Percentiles rank a stretch among this genome's conserved stretches.
Conservation (phyloP, 2,888 invertebrate species). For the Monoplex corrugatus region DNA sequence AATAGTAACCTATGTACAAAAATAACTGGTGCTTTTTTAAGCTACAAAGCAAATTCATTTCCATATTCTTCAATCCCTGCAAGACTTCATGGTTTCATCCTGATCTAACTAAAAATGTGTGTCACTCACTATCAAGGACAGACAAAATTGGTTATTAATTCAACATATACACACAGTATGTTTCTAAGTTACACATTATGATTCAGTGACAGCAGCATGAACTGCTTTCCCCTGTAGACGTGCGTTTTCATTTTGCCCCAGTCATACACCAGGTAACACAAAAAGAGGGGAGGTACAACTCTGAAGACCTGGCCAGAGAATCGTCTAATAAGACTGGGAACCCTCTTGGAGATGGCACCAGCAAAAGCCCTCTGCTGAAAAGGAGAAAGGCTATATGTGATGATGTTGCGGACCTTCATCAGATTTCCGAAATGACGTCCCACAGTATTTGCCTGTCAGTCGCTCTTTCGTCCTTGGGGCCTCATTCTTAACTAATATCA, state of each 20-base stretch:
- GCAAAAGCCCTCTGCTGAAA: constrained; percentile 94
- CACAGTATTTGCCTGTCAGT: constrained; percentile 65
- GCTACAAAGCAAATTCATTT: too few species aligned
- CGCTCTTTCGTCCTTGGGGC: too few species aligned
- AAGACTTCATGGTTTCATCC: too few species aligned
- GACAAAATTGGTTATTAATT: too few species aligned
- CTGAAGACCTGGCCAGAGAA: constrained; percentile 87
- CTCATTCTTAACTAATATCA: too few species aligned
- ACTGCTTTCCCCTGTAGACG: constrained; percentile 87
- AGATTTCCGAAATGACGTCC: constrained; percentile 88
- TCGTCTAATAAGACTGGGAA: constrained; percentile 90
- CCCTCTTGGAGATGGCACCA: constrained; percentile 88
- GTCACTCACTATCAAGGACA: too few species aligned
- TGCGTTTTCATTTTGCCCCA: constrained; percentile 85
- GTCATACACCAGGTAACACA: constrained; percentile 86
- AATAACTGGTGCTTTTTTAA: too few species aligned
- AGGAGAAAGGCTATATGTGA: constrained; percentile 92
- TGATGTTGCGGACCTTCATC: constrained; percentile 90
- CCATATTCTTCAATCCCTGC: too few species aligned
- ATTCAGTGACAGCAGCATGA: constrained; percentile 88
- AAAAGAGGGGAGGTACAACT: constrained; percentile 87
- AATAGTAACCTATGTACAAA: too few species aligned
- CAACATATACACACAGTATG: too few species aligned
- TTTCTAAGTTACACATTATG: constrained; percentile 1
- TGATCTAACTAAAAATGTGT: too few species aligned